These are phyloP conservation scores for Cyclophora albipunctata DNA, from an alignment of 2,888 invertebrate genomes.

Conservation along the genomic window DNA sequence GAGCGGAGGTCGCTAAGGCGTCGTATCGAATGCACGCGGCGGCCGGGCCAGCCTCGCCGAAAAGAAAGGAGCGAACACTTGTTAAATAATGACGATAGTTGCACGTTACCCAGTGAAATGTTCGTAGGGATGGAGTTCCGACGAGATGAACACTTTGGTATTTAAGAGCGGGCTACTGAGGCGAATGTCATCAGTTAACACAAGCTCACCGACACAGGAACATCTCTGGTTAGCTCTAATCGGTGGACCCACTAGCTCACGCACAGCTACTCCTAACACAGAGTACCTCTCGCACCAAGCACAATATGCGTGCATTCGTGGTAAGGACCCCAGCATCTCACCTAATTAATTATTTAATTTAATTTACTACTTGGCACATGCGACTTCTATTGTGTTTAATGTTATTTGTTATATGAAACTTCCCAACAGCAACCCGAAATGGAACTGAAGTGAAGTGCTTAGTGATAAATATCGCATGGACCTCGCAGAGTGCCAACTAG, in stretches of 20 bases:
- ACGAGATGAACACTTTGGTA: conserved; percentile 71
- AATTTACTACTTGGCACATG: conserved; percentile 47
- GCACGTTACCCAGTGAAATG: conserved; percentile 69
- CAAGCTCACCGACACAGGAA: conserved; percentile 57
- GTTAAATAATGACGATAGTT: conserved; percentile 72
- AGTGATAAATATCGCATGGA: conserved; percentile 30
- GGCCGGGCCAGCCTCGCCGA: conserved; percentile 49
- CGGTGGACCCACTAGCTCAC: conserved; percentile 24
- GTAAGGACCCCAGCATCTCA: conserved; percentile 42
- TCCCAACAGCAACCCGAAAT: conserved; percentile 22
- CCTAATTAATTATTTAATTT: conserved; percentile 23
- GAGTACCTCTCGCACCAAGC: conserved; percentile 37
- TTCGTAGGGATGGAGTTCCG: conserved; percentile 70
- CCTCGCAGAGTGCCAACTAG: conserved; percentile 40
- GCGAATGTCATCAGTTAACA: conserved; percentile 73
- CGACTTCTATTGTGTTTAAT: conserved; percentile 29
- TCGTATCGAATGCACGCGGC: conserved; percentile 55
- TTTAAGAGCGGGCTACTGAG: conserved; percentile 69
- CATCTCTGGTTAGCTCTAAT: conserved; percentile 58
- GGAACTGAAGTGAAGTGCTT: conserved; percentile 49
- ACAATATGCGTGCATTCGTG: conserved; percentile 69
- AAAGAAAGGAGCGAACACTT: conserved; percentile 70
- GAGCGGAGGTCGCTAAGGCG: conserved; percentile 53
- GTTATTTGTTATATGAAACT: conserved; percentile 20
- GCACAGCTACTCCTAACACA: conserved; percentile 35